These are phyloP conservation scores for Talpa occidentalis DNA, from an alignment of 2,113 vertebrate species.

Conservation along the genomic window DNA sequence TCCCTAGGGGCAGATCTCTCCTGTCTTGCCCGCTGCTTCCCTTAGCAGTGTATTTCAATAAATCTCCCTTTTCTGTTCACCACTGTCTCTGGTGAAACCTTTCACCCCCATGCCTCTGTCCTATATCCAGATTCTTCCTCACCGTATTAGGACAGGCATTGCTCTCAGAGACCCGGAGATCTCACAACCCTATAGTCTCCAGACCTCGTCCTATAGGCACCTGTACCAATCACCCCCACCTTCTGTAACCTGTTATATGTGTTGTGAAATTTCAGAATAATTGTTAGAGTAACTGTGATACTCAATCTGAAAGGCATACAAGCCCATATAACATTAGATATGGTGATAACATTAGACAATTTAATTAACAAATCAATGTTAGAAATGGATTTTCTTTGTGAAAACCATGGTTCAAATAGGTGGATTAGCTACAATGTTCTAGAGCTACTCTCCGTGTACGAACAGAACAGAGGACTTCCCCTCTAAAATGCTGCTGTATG, in stretches of 20 bases:
- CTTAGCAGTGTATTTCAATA: too few species aligned
- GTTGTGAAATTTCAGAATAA: neutral
- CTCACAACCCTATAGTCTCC: neutral
- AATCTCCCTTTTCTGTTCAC: too few species aligned
- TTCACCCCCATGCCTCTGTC: too few species aligned
- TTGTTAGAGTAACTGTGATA: neutral
- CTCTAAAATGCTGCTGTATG: neutral
- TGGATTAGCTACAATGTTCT: neutral
- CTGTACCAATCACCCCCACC: neutral
- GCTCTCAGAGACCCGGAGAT: neutral
- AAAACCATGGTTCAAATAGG: slow-evolving; percentile 10
- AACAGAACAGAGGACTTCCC: neutral
- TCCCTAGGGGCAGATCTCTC: too few species aligned
- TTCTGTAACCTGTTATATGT: slow-evolving; percentile 6
- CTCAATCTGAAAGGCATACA: neutral
- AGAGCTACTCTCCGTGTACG: neutral
- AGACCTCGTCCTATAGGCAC: neutral
- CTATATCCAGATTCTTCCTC: too few species aligned
- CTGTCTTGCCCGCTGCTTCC: too few species aligned
- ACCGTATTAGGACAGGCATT: neutral
- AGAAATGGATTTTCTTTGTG: neutral
- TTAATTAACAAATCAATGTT: neutral
- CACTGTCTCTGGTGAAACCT: too few species aligned
- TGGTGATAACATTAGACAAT: neutral
- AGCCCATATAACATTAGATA: neutral